These are phyloP conservation scores for Lamprologus lemairii DNA, from an alignment of 2,113 vertebrate genomes.

Conservation along the genomic window DNA sequence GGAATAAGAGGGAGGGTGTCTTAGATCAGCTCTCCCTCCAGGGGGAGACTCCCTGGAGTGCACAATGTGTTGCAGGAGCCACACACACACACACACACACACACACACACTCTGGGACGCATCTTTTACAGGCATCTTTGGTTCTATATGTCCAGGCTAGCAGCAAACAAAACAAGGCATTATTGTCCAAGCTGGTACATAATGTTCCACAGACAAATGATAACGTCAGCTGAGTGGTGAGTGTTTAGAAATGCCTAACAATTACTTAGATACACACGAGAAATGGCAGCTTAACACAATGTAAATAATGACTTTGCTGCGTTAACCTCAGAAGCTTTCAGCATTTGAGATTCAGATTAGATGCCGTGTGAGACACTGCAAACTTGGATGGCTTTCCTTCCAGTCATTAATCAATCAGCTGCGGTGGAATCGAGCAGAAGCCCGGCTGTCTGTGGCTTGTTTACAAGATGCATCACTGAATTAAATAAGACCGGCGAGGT, in stretches of 20 bases:
- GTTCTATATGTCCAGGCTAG: neutral
- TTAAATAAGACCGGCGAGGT: neutral
- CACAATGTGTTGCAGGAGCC: neutral
- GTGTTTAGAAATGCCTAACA: neutral
- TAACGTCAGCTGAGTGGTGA: neutral
- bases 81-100: neutral
- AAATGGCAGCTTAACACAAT: neutral
- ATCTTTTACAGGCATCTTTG: neutral
- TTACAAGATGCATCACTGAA: neutral
- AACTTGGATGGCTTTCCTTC: neutral
- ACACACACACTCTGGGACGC: neutral
- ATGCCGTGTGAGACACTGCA: neutral
- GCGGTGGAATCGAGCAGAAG: neutral
- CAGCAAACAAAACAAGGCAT: neutral
- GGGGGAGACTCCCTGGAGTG: slow-evolving; percentile 26
- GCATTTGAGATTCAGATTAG: neutral
- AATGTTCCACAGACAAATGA: neutral
- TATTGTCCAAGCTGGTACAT: neutral
- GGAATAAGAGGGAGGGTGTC: neutral
- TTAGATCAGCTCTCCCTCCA: slow-evolving; percentile 31
- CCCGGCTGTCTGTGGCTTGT: neutral
- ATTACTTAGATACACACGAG: neutral
- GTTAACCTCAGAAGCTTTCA: neutral
- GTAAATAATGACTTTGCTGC: neutral
- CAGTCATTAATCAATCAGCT: neutral